phyloP scores from a whole-genome alignment of 2,113 vertebrate species.

The Peromyscus polionotus region DNA sequence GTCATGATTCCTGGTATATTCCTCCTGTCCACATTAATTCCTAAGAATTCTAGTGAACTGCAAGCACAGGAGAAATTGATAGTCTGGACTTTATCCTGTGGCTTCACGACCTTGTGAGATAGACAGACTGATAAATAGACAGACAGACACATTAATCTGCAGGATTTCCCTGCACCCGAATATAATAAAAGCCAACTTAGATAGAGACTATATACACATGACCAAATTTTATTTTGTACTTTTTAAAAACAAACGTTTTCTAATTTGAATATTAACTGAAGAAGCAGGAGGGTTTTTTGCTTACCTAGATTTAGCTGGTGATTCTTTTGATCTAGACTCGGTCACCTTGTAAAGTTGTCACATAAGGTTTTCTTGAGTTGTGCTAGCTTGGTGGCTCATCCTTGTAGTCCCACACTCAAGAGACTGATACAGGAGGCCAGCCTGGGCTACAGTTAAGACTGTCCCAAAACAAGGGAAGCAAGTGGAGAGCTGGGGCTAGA shows the following conservation, averaged over 20 bases:
- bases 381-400: background rate
- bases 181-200: background rate
- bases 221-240: background rate
- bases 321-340: background rate
- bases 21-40: background rate
- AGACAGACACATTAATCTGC: background rate
- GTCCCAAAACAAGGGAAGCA: background rate
- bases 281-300: background rate
- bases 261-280: background rate
- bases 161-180: background rate
- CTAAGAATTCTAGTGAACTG: background rate
- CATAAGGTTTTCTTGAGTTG: background rate
- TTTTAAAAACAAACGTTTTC: background rate
- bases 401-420: background rate
- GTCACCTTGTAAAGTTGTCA: background rate
- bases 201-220: background rate
- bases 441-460: background rate
- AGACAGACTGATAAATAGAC: no score
- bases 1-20: conserved; percentile 14
- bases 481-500: background rate
- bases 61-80: background rate
- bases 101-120: background rate
- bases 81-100: background rate
- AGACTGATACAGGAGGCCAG: background rate
- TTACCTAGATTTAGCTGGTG: background rate